Conservation (phyloP, 2,888 invertebrate genomes). For the Meliscaeva auricollis region DNA sequence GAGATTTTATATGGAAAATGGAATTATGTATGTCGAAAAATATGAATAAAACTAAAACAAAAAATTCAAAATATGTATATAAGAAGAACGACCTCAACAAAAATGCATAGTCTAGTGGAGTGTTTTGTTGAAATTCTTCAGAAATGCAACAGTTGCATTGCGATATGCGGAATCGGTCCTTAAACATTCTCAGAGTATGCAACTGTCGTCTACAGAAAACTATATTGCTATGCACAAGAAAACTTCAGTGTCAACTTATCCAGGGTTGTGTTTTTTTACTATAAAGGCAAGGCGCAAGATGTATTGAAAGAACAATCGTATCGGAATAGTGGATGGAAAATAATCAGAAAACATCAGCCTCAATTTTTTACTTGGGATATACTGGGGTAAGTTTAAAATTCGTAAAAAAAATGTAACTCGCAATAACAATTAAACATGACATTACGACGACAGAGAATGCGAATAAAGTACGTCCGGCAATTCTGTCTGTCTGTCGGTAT, state of each 20-base stretch:
- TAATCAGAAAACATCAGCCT: too few relatives aligned
- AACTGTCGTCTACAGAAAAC: not conserved
- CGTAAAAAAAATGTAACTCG: too few relatives aligned
- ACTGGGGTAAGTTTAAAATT: too few relatives aligned
- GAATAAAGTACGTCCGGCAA: too few relatives aligned
- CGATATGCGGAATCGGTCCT: slow-evolving; percentile 9
- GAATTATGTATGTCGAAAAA: not conserved
- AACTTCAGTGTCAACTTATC: not conserved
- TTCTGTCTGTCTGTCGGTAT: too few relatives aligned
- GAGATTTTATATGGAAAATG: slow-evolving; percentile 13
- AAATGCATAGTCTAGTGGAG: not conserved
- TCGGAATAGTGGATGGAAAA: too few relatives aligned
- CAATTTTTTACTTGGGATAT: too few relatives aligned
- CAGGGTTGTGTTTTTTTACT: not conserved
- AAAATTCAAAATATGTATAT: too few relatives aligned
- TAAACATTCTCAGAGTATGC: not conserved
- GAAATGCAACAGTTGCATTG: slow-evolving; percentile 52
- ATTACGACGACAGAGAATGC: too few relatives aligned
- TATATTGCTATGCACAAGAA: not conserved
- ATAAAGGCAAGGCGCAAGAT: not conserved
- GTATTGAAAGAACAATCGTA: too few relatives aligned
- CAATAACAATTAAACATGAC: too few relatives aligned
- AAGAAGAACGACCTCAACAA: not conserved
- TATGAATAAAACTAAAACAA: too few relatives aligned
- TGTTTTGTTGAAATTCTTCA: slow-evolving; percentile 15